Conservation (phyloP, 2,797 vertebrate genomes). For the Aythya fuligula region DNA sequence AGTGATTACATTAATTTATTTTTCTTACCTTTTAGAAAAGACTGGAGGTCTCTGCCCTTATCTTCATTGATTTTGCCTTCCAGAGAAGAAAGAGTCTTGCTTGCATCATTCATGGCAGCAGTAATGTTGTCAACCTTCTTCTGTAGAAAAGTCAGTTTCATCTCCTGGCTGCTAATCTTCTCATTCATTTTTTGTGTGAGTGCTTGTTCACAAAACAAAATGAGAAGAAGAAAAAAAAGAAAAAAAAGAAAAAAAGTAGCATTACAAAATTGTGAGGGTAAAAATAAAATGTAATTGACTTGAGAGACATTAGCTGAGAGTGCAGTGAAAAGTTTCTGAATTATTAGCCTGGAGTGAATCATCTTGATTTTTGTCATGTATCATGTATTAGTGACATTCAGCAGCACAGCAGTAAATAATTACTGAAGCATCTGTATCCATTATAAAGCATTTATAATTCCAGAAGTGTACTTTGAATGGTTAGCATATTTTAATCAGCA, state of each 20-base stretch:
- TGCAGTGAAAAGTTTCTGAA: not conserved
- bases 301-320: not conserved
- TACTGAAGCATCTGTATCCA: constrained; percentile 32
- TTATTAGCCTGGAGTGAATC: not conserved
- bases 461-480: not conserved
- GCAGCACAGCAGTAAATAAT: constrained; percentile 39
- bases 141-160: constrained; percentile 76
- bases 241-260: not conserved
- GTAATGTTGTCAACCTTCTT: constrained; percentile 79
- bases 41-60: constrained; percentile 73
- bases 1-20: constrained; percentile 69
- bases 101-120: constrained; percentile 66
- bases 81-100: constrained; percentile 72
- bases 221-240: not conserved
- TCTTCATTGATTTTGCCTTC: constrained; percentile 82
- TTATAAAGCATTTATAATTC: constrained; percentile 50
- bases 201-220: constrained; percentile 51
- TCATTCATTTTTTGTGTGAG: constrained; percentile 76
- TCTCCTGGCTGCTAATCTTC: constrained; percentile 77
- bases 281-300: not conserved
- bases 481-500: constrained; percentile 52
- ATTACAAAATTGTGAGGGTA: not conserved
- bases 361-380: constrained; percentile 36
- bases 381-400: constrained; percentile 4
- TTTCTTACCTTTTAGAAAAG: constrained; percentile 81